Percentiles rank a stretch among this genome's conserved stretches.
These are phyloP conservation scores for Aethes cnicana DNA, from an alignment of 2,888 invertebrate genomes.

Conservation along the genomic window DNA sequence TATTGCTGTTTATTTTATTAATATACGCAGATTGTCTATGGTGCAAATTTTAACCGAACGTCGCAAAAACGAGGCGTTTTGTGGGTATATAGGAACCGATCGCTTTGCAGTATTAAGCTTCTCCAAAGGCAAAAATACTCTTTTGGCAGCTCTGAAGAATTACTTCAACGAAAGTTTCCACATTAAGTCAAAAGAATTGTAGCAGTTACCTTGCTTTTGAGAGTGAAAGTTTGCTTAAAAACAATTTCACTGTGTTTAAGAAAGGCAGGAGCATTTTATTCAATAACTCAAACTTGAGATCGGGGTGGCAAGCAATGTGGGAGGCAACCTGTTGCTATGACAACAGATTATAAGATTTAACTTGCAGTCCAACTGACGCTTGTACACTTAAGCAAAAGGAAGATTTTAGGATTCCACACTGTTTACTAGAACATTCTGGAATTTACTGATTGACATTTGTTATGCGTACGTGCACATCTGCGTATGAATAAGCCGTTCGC, in stretches of 20 bases:
- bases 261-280: slow-evolving; percentile 48
- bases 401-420: slow-evolving; percentile 33
- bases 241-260: slow-evolving; percentile 3
- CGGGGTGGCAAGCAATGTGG: slow-evolving; percentile 40
- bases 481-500: slow-evolving; percentile 17
- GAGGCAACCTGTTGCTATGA: slow-evolving; percentile 69
- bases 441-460: slow-evolving; percentile 44
- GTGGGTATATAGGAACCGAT: too few relatives aligned
- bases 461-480: slow-evolving; percentile 38
- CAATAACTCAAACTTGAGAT: slow-evolving; percentile 60
- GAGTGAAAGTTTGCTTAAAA: background rate
- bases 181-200: background rate
- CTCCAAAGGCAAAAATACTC: too few relatives aligned
- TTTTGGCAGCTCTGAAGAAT: too few relatives aligned
- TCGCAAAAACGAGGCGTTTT: too few relatives aligned
- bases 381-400: background rate
- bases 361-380: slow-evolving; percentile 35
- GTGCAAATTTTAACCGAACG: too few relatives aligned
- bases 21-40: too few relatives aligned
- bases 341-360: slow-evolving; percentile 42
- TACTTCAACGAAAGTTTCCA: background rate
- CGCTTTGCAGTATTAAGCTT: too few relatives aligned
- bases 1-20: too few relatives aligned
- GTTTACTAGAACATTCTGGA: slow-evolving; percentile 39
- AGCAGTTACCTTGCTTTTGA: too few relatives aligned